Conservation (phyloP, 2,113 vertebrate species). For the Acinonyx jubatus region DNA sequence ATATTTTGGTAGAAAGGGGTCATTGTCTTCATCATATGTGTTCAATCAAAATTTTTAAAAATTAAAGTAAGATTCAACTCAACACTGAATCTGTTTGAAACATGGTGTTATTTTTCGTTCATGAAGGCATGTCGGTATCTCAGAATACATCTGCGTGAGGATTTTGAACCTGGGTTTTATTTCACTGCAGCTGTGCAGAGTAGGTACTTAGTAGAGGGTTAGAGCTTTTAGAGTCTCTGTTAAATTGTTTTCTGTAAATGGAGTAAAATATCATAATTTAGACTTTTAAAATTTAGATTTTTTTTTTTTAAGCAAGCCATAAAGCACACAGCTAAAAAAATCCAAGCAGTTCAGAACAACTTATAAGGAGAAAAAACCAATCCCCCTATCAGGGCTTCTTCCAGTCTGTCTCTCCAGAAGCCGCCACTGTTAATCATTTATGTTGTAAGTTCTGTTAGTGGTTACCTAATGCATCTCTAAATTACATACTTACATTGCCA, state of each 20-base stretch:
- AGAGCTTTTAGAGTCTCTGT: background rate
- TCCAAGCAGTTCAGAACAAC: background rate
- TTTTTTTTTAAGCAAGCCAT: background rate
- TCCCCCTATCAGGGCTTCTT: background rate
- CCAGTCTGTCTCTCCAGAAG: background rate
- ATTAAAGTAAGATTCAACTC: background rate
- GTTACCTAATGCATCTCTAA: slow-evolving; percentile 8
- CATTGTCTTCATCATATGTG: background rate
- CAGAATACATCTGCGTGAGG: background rate
- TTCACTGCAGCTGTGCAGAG: background rate
- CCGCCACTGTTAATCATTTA: background rate
- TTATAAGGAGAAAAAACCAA: background rate
- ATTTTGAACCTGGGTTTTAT: slow-evolving; percentile 14
- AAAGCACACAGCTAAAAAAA: background rate
- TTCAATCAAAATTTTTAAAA: background rate
- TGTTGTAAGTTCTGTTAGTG: background rate
- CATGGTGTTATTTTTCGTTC: background rate
- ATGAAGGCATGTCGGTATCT: background rate
- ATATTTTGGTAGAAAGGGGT: background rate
- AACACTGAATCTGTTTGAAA: background rate
- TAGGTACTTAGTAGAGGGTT: background rate
- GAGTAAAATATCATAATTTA: background rate
- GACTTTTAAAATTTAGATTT: background rate
- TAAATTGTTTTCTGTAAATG: slow-evolving; percentile 3
- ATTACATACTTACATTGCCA: background rate